Evolutionary conservation across 1,140 invertebrate species (phyloP), one percentile per base, ranked within the genome.

Genomic region (Danaus melanippus): DNA sequence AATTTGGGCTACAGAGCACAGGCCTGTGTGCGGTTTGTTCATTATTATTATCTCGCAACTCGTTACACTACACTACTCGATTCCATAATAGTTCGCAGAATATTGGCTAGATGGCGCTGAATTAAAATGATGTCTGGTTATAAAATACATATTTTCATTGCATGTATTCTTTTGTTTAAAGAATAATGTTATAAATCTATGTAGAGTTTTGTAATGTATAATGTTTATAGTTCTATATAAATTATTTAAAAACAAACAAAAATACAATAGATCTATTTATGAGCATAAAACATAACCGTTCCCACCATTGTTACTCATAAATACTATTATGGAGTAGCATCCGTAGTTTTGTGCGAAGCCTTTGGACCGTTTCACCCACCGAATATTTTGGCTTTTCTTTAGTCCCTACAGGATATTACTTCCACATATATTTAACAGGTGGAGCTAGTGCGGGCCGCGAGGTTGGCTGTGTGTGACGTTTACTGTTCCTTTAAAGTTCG

Each of bases 391-490:
- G 60, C 62, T 69, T 80, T 75, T 59, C 69, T 72, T 66, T 64
- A 67, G 75, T 74, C 75, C 78, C 76, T 70, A 80, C 81, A 78
- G 80, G 81, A 83, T 74, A 77, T 79, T 66, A 74, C 66, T 79
- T 68, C 66, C 56, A 53, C 63, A 58, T 52, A 56, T 50, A 67
- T 53, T 60, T 56, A 73, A 84, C 80, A 87, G 86, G 86, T 88
- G 86, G 86, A 78, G 83, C 75, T 79, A 79, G 71, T 72, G 67
- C 62, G 64, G 56, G 47, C 54, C 66, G 62, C 64, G 63, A 74
- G 64, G 69, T 78, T 66, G 68, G 67, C 59, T 65, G 49, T 63
- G 61, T 66, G 74, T 82, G 79, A 80, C 81, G 67, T 82, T 82
- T 67, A 59, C 54, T 49, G 44, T 66, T 67, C 61, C 61, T 64